Percentiles rank a stretch among this genome's conserved stretches.
Evolutionary conservation across 2,888 invertebrate genomes (phyloP).

Genomic region (Trypoxylon attenuatum): DNA sequence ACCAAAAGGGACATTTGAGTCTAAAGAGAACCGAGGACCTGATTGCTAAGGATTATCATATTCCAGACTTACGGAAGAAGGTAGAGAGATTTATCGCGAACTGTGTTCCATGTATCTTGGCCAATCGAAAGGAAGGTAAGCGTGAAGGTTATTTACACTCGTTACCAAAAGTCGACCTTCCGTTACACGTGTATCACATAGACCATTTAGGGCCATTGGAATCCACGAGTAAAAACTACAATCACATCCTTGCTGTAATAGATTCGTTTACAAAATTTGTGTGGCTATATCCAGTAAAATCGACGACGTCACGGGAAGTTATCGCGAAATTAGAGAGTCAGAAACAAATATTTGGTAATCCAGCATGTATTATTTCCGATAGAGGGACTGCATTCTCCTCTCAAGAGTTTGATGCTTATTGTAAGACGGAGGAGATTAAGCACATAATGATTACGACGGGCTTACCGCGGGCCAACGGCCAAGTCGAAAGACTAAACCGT

Average conservation of each 20-base stretch:
- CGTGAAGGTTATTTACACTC: constrained; percentile 28
- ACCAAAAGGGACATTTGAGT: constrained; percentile 21
- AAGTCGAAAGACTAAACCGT: no score
- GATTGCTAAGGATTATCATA: constrained; percentile 20
- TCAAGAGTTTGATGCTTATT: constrained; percentile 17
- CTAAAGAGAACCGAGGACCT: constrained; percentile 4
- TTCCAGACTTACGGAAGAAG: constrained; percentile 27
- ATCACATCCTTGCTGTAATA: constrained; percentile 19
- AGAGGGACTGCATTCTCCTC: constrained; percentile 15
- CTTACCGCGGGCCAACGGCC: constrained; percentile 12
- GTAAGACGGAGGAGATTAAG: constrained; percentile 6
- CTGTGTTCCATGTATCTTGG: constrained; percentile 32
- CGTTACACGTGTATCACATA: constrained; percentile 20
- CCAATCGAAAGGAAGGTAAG: constrained; percentile 23
- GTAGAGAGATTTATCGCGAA: constrained; percentile 20
- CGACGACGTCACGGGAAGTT: background rate
- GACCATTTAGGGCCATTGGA: constrained; percentile 30
- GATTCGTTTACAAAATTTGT: constrained; percentile 10
- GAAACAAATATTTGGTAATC: constrained; percentile 19
- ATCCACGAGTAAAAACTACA: constrained; percentile 24
- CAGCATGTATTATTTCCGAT: constrained; percentile 7
- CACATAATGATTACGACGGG: constrained; percentile 1
- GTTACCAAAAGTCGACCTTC: constrained; percentile 11
- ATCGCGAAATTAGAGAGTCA: constrained; percentile 14
- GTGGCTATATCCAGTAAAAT: constrained; percentile 7